A percentile compares a stretch with the other conserved stretches of the same genome.
Conservation (phyloP, 1,140 invertebrate genomes). For the Latrodectus geometricus region DNA sequence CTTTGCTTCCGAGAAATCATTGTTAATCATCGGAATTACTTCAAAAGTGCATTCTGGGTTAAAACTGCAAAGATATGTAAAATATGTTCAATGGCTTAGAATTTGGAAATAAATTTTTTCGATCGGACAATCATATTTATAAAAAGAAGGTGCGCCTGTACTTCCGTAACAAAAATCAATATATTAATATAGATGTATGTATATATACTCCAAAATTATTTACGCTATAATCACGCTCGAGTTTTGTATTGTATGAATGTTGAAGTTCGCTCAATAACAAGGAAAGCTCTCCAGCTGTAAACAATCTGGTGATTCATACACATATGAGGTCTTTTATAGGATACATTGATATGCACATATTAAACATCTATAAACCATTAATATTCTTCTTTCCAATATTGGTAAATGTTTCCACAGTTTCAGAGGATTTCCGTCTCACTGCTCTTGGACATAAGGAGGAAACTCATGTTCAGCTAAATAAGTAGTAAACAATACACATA, state of each 20-base stretch:
- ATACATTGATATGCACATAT: constrained; percentile 53
- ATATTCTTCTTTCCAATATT: background rate
- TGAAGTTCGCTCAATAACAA: constrained; percentile 21
- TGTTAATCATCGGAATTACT: too few relatives aligned
- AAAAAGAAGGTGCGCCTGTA: constrained; percentile 19
- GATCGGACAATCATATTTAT: too few relatives aligned
- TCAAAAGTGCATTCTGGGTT: too few relatives aligned
- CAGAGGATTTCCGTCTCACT: background rate
- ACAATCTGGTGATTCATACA: constrained; percentile 16
- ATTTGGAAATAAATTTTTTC: too few relatives aligned
- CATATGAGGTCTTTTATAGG: constrained; percentile 43
- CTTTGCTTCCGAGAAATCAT: too few relatives aligned
- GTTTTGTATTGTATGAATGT: constrained; percentile 17
- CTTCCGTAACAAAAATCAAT: constrained; percentile 9
- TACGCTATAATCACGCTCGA: background rate
- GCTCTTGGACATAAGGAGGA: background rate
- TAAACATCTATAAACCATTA: constrained; percentile 47
- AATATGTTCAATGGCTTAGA: too few relatives aligned
- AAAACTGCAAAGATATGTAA: too few relatives aligned
- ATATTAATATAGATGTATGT: too few relatives aligned
- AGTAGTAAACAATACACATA: too few relatives aligned
- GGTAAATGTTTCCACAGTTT: background rate
- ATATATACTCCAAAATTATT: constrained; percentile 4
- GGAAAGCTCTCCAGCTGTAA: constrained; percentile 44
- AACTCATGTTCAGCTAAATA: too few relatives aligned